Evolutionary conservation across 2,888 invertebrate species (phyloP).

Genomic region (Melipona bicolor): DNA sequence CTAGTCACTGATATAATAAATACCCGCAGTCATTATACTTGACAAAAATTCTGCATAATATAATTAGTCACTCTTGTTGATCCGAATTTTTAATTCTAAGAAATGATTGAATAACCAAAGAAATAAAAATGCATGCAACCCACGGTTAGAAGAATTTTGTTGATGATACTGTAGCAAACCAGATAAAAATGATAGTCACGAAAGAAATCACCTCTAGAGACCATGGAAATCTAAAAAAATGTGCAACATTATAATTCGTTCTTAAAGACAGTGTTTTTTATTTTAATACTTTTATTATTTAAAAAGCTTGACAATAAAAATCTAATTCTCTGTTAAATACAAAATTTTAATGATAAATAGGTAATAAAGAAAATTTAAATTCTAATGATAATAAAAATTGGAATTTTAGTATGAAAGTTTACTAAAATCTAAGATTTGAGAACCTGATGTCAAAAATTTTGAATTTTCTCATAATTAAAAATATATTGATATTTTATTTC

Average conservation of each 20-base stretch:
- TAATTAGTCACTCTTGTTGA: neutral
- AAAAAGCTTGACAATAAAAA: neutral
- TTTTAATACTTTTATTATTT: neutral
- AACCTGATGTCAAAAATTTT: neutral
- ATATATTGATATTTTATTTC: neutral
- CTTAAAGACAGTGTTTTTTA: neutral
- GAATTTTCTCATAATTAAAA: no score
- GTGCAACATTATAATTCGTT: neutral
- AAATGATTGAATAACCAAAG: neutral
- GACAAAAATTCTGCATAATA: neutral
- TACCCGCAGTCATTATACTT: neutral
- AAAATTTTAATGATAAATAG: neutral
- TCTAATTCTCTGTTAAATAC: neutral
- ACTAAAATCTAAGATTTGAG: neutral
- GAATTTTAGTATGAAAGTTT: neutral
- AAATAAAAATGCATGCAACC: neutral
- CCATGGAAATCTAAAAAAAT: neutral
- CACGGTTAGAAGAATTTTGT: neutral
- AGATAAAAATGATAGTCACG: neutral
- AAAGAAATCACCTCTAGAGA: neutral
- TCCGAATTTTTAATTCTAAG: neutral
- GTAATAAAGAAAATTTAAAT: neutral
- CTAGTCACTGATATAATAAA: neutral
- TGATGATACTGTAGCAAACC: neutral
- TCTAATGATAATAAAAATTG: neutral